These are phyloP conservation scores for Porites evermanni DNA, from an alignment of 92 coral and sea anemone genomes.

Conservation along the genomic window DNA sequence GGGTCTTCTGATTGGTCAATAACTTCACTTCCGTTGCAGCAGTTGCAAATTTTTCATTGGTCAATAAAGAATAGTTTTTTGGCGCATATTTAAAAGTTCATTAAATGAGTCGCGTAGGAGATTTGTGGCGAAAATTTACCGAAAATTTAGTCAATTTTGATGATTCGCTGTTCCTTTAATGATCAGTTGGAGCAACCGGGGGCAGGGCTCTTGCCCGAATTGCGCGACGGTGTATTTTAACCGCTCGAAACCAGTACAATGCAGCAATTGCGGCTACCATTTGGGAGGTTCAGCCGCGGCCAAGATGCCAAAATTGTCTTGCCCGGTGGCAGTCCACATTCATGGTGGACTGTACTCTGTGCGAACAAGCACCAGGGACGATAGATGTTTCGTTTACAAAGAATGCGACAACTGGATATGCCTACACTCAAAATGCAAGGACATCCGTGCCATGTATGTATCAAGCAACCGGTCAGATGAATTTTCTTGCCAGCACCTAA, in stretches of 20 bases:
- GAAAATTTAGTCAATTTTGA: background rate
- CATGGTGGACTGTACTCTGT: constrained; percentile 6
- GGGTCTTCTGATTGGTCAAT: too few species aligned
- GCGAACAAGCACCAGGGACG: constrained; percentile 34
- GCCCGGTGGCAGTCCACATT: constrained; percentile 20
- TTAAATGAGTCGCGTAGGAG: too few species aligned
- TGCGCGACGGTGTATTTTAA: background rate
- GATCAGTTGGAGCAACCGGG: constrained; percentile 1
- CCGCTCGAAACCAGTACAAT: background rate
- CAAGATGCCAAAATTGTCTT: background rate
- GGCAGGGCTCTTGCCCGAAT: constrained; percentile 12
- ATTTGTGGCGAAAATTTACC: background rate
- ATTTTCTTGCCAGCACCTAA: background rate
- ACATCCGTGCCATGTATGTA: background rate
- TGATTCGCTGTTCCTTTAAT: background rate
- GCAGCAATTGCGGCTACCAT: background rate
- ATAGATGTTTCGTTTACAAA: constrained; percentile 25
- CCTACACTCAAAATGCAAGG: constrained; percentile 25
- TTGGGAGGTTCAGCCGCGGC: background rate
- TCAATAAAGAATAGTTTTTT: too few species aligned
- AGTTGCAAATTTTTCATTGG: background rate
- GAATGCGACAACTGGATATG: constrained; percentile 8
- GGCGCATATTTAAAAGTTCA: too few species aligned
- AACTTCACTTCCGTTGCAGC: background rate
- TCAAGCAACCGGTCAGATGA: background rate